These are phyloP conservation scores for Promerops cafer DNA, from an alignment of 2,113 vertebrate genomes.

Conservation along the genomic window DNA sequence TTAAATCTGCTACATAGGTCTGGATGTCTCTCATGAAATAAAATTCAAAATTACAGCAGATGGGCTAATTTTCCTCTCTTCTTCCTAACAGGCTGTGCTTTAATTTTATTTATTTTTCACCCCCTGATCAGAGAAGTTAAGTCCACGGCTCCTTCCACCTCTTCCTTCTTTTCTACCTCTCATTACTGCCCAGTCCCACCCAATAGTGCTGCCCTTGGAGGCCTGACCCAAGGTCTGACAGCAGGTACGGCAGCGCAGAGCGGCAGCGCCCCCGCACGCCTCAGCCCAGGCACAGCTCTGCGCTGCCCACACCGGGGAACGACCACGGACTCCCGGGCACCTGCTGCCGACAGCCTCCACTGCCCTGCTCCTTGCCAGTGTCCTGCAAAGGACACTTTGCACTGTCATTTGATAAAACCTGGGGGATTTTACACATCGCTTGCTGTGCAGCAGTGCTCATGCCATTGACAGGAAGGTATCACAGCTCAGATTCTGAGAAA, in stretches of 20 bases:
- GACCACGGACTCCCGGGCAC: rapidly evolving
- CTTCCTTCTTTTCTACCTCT: background rate
- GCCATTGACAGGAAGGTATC: background rate
- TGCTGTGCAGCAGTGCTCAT: background rate
- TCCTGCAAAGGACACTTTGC: background rate
- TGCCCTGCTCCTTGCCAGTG: background rate
- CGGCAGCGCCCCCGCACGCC: background rate
- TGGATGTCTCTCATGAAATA: background rate
- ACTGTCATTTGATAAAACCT: background rate
- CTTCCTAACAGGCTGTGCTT: background rate
- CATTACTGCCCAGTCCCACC: background rate
- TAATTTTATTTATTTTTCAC: background rate
- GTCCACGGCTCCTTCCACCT: background rate
- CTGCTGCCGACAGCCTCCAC: background rate
- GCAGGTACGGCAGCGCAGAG: rapidly evolving
- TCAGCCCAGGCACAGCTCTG: rapidly evolving
- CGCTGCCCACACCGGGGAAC: rapidly evolving
- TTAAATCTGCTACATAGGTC: background rate
- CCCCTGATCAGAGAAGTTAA: background rate
- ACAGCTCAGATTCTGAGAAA: background rate
- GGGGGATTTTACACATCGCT: background rate
- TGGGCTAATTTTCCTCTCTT: background rate
- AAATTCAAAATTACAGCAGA: background rate
- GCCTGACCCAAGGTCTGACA: background rate
- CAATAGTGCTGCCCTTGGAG: background rate